phyloP scores from a whole-genome alignment of 2,113 vertebrate species.

The Craseonycteris thonglongyai region DNA sequence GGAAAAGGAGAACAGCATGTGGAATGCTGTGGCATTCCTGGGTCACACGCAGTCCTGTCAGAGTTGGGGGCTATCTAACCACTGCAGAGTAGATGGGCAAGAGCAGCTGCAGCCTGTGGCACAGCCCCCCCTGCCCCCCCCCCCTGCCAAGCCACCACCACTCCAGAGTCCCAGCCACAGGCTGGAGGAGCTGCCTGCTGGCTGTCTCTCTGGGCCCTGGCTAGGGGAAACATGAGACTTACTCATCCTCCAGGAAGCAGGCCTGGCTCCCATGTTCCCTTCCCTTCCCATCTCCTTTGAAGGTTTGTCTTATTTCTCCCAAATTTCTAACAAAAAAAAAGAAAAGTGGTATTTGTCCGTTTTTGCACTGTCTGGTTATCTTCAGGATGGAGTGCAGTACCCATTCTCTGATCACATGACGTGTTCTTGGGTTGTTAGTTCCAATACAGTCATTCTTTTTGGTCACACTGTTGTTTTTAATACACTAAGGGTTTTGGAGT shows the following conservation, averaged over 20 bases:
- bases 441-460: background rate
- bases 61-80: background rate
- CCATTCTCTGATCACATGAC: background rate
- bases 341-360: background rate
- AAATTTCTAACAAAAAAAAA: background rate
- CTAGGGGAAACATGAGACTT: background rate
- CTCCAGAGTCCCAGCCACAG: background rate
- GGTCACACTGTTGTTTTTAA: background rate
- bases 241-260: background rate
- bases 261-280: background rate
- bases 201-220: background rate
- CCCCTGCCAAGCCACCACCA: background rate
- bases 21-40: background rate
- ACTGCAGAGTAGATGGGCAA: background rate
- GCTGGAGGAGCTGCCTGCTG: background rate
- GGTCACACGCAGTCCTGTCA: background rate
- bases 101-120: background rate
- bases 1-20: no score
- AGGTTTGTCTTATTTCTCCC: background rate
- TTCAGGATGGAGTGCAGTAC: rapidly evolving
- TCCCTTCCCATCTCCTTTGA: background rate
- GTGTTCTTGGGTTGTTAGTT: background rate
- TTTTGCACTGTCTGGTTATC: background rate
- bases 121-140: background rate
- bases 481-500: background rate